Conservation (phyloP, 2,888 invertebrate species). For the Drosophila rellima region DNA sequence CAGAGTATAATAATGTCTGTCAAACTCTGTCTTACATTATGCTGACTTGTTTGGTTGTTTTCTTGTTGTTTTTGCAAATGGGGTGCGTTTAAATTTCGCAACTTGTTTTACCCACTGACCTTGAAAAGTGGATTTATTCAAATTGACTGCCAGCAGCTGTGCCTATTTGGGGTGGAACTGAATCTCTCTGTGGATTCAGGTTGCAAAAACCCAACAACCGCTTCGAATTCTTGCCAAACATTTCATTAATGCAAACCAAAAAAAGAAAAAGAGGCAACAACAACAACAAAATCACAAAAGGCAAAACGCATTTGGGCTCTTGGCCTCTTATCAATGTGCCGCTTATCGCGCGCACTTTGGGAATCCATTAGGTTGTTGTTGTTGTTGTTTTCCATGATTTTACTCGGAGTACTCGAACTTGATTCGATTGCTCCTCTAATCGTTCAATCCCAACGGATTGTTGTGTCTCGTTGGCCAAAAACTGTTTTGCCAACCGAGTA, state of each 20-base stretch:
- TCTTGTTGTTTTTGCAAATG: constrained; percentile 35
- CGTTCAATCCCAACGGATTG: constrained; percentile 64
- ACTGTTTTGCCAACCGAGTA: constrained; percentile 47
- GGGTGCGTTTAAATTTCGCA: constrained; percentile 68
- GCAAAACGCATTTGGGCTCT: constrained; percentile 34
- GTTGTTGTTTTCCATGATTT: constrained; percentile 41
- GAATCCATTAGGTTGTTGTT: constrained; percentile 62
- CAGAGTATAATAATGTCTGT: constrained; percentile 14
- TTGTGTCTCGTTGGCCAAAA: constrained; percentile 21
- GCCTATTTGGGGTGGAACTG: constrained; percentile 57
- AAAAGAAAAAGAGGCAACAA: constrained; percentile 33
- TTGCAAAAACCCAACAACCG: constrained; percentile 48
- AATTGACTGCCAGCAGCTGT: constrained; percentile 68
- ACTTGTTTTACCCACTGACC: constrained; percentile 84
- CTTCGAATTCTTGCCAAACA: constrained; percentile 49
- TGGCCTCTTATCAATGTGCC: constrained; percentile 50
- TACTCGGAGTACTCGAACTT: constrained; percentile 21
- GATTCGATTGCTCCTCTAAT: constrained; percentile 68
- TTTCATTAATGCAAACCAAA: constrained; percentile 51
- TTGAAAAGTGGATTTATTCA: constrained; percentile 83
- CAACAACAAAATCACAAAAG: constrained; percentile 30
- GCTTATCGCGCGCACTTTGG: constrained; percentile 60
- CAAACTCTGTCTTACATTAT: not conserved
- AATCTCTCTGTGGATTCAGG: constrained; percentile 43
- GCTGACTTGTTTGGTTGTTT: constrained; percentile 25